Evolutionary conservation across 2,888 invertebrate genomes (phyloP), one percentile per base, ranked within the genome.

Genomic region (Cosmia pyralina): DNA sequence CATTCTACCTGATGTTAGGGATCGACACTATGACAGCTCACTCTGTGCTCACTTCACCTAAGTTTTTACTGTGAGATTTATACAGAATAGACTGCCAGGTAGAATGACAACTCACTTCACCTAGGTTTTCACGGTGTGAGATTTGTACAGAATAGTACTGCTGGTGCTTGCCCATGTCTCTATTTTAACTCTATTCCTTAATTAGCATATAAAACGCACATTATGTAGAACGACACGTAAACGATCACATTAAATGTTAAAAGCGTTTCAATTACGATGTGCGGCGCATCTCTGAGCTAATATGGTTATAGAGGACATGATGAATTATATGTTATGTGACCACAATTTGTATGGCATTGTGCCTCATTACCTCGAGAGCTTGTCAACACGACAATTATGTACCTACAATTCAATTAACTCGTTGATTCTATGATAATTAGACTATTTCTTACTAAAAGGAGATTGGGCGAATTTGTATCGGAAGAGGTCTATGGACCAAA

Each of bases 281-380:
- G 58, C 50, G n/a, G 64, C 69, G 53, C 74, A 70, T 81, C 77
- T 62, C 53, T 22, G 34, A 41, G 28, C 58, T 81, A 62, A 74
- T 74, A 70, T 60, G 75, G 69, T 48, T 69, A 75, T 57, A 19
- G 69, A 75, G 71, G 81, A 48, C 79, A 75, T 67, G 48, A 60
- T 73, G 69, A 75, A 64, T 77, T 68, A 57, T 69, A 55, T 69
- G 75, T 75, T 75, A 59, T 81, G 69, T 69, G 59, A 72, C 58
- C 48, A 78, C 68, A 74, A 78, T 81, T 81, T 81, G 65, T 66
- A 71, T 81, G 75, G 6, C 81, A 78, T 74, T 78, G 70, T 60
- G 22, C 19, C 64, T 68, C 58, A 65, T 70, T 70, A 60, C 67
- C 65, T 46, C 44, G 69, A 41, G 53, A 46, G 52, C 44, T 67